Evolutionary conservation across 2,797 vertebrate species (phyloP).

Genomic region (Betta splendens): DNA sequence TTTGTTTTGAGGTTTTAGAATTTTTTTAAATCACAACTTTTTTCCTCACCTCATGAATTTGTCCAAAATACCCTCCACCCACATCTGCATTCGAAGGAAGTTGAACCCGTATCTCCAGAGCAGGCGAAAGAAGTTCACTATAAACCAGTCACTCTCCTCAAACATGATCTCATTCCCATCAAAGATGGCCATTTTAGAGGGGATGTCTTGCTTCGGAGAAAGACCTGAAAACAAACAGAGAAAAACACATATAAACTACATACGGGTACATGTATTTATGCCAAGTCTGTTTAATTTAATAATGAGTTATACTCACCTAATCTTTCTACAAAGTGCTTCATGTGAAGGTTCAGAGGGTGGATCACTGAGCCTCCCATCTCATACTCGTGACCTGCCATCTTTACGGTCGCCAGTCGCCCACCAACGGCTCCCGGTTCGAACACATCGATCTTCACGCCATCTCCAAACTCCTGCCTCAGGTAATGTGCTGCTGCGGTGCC

Average conservation of each 20-base stretch:
- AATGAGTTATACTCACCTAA: conserved; percentile 77
- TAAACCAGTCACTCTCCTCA: conserved; percentile 92
- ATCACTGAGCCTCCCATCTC: conserved; percentile 88
- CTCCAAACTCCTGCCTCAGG: conserved; percentile 90
- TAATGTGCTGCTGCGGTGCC: conserved; percentile 88
- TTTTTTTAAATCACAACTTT: not conserved
- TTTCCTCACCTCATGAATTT: conserved; percentile 93
- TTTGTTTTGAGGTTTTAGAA: not conserved
- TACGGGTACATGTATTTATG: not conserved
- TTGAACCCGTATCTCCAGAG: conserved; percentile 92
- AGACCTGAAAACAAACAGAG: conserved; percentile 74
- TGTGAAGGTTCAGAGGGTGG: conserved; percentile 95
- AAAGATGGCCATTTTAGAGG: conserved; percentile 84
- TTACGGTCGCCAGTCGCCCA: conserved; percentile 86
- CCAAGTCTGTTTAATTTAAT: not conserved
- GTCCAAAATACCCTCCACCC: conserved; percentile 91
- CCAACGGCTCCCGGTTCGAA: conserved; percentile 86
- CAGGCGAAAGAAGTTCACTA: conserved; percentile 87
- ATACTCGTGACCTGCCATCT: conserved; percentile 81
- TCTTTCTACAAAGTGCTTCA: conserved; percentile 92
- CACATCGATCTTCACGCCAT: conserved; percentile 84
- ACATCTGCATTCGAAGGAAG: conserved; percentile 90
- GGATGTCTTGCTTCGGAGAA: conserved; percentile 32
- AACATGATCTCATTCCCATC: conserved; percentile 90
- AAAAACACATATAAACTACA: not conserved